A percentile compares a stretch with the other conserved stretches of the same genome.
Conservation (phyloP, 2,888 invertebrate species). For the Leptinotarsa peninsularis region DNA sequence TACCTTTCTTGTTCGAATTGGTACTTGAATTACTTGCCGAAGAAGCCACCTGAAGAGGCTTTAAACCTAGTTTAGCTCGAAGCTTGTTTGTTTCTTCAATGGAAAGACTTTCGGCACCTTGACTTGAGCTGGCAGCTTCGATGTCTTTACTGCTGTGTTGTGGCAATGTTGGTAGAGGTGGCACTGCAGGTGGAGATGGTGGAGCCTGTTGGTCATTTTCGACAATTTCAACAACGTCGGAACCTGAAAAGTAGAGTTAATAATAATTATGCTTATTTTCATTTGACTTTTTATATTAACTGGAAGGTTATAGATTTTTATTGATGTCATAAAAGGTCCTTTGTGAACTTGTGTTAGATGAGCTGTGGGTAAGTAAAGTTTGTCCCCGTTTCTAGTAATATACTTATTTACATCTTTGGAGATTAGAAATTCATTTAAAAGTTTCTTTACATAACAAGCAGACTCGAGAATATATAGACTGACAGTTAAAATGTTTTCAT, state of each 20-base stretch:
- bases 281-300: too few relatives aligned
- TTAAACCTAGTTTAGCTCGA: constrained; percentile 91
- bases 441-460: too few relatives aligned
- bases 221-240: constrained; percentile 16
- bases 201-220: neutral
- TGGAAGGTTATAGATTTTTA: too few relatives aligned
- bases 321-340: too few relatives aligned
- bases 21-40: constrained; percentile 49
- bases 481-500: too few relatives aligned
- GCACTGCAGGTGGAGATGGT: neutral
- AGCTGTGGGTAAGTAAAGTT: too few relatives aligned
- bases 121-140: constrained; percentile 58
- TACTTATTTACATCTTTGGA: too few relatives aligned
- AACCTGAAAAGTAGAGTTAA: neutral
- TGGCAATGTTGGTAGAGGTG: neutral
- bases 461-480: too few relatives aligned
- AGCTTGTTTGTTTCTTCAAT: constrained; percentile 89
- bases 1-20: constrained; percentile 64
- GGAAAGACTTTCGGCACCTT: constrained; percentile 74
- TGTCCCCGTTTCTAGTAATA: too few relatives aligned
- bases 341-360: too few relatives aligned
- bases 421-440: too few relatives aligned
- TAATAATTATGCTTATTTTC: too few relatives aligned
- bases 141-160: constrained; percentile 51
- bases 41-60: constrained; percentile 81